Percentiles rank a stretch among this genome's conserved stretches.
These are phyloP conservation scores for Pterocles orientalis DNA, from an alignment of 2,113 vertebrate genomes.

Conservation along the genomic window DNA sequence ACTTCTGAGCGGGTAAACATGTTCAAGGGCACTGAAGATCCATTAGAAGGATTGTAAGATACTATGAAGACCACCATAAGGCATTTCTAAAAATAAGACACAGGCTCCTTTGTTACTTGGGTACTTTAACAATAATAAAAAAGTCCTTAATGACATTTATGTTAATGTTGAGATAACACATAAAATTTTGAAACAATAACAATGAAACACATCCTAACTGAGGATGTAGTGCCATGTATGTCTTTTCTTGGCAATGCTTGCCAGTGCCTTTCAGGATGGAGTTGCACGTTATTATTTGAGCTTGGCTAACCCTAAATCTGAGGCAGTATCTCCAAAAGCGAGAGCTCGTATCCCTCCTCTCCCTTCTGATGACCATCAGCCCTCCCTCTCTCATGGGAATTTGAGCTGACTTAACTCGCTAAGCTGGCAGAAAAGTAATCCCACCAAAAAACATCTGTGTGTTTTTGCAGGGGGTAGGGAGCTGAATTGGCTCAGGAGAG, in stretches of 20 bases:
- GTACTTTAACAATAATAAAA: not conserved
- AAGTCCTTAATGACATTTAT: not conserved
- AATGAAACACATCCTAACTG: not conserved
- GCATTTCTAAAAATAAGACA: not conserved
- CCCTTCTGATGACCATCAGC: not conserved
- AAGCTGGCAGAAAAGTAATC: not conserved
- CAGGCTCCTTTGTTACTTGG: not conserved
- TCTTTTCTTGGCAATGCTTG: not conserved
- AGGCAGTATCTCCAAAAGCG: not conserved
- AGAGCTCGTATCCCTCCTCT: not conserved
- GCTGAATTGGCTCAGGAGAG: not conserved
- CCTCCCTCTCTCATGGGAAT: not conserved
- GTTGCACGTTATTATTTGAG: not conserved
- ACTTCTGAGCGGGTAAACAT: not conserved
- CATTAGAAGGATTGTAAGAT: not conserved
- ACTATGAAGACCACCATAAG: not conserved
- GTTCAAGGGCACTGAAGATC: not conserved
- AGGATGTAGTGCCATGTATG: not conserved
- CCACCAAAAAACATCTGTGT: not conserved
- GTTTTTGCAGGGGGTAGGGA: not conserved
- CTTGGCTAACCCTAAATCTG: not conserved
- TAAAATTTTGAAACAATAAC: not conserved
- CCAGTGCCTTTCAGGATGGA: not conserved
- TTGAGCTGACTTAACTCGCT: not conserved
- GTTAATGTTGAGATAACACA: not conserved